Percentiles rank a stretch among this genome's conserved stretches.
These are phyloP conservation scores for Calliphora vomitoria DNA, from an alignment of 2,888 invertebrate species.

Conservation along the genomic window DNA sequence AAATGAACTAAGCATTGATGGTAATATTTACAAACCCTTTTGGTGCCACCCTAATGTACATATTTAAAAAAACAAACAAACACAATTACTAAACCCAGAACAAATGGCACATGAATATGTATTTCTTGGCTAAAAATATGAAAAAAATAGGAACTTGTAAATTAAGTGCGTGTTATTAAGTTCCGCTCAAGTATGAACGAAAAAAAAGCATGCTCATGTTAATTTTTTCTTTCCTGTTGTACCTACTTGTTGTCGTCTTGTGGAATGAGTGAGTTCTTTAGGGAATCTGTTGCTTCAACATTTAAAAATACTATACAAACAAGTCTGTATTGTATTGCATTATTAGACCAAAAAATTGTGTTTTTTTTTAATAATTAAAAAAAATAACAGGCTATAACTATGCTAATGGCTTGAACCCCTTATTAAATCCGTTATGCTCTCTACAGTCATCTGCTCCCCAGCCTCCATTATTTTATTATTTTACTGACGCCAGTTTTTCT, in stretches of 20 bases:
- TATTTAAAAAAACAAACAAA: no score
- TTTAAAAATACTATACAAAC: not conserved
- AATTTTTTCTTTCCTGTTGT: not conserved
- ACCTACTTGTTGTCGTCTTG: not conserved
- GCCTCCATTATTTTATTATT: slow-evolving; percentile 46
- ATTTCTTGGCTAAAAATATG: not conserved
- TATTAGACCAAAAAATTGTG: not conserved
- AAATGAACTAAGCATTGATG: no score
- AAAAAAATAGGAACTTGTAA: not conserved
- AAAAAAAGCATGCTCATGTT: not conserved
- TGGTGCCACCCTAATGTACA: no score
- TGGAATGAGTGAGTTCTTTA: not conserved
- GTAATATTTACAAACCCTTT: no score
- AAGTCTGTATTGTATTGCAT: not conserved
- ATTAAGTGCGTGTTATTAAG: slow-evolving; percentile 1
- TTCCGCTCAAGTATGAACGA: not conserved
- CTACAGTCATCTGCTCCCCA: not conserved
- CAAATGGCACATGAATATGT: no score
- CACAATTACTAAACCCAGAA: no score
- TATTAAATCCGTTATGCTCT: slow-evolving; percentile 25
- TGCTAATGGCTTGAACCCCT: not conserved
- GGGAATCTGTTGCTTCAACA: not conserved
- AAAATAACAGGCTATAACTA: not conserved
- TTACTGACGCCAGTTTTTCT: slow-evolving; percentile 46
- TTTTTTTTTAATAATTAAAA: not conserved